Evolutionary conservation across 35 echinoderm and acorn worm species (phyloP), one percentile per base, ranked within the genome.

Genomic region (Apostichopus japonicus): DNA sequence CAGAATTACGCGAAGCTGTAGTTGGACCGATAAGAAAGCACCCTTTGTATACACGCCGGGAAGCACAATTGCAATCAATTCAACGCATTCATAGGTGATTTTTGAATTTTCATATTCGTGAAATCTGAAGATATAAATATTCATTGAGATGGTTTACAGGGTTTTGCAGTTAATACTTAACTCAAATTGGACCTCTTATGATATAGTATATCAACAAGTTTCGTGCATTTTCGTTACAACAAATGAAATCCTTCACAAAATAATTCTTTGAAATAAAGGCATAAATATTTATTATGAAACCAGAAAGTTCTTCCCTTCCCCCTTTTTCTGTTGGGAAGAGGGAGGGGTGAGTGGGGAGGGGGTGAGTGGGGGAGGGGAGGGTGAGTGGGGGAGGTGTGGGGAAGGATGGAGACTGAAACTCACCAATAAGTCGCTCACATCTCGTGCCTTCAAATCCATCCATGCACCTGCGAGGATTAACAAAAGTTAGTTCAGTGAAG

Each of bases 361-460:
- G 57, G 27, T 33, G 27, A 2, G 27, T n/a, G 27, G 27, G 27
- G 27, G 27, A n/a, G 27, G 27, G 0, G 27, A 1, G 27, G 0
- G 25, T 0, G 25, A 25, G 0, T 58, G 6, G 57, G 57, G 57
- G 8, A 0, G 8, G 57, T 4, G 2, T 1, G 33, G 33, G 2
- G 33, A 44, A 44, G 33, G 33, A 44, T 44, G 33, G 33, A 44
- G 33, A 44, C 33, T 81, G 6, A 15, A 75, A 82, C 54, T 82
- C 54, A 82, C 79, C 79, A 6, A 52, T 82, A 19, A 82, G 5
- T 54, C 23, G 23, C 54, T 82, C 79, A 52, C 79, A 82, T 44
- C 79, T 82, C 4, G 79, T 54, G 13, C 79, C 79, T n/a, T 24
- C 27, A 82, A 82, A 82, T 52, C 54, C 79, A 16, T 82, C 79